These are phyloP conservation scores for Tachina grossa DNA, from an alignment of 2,888 invertebrate genomes.

Conservation along the genomic window DNA sequence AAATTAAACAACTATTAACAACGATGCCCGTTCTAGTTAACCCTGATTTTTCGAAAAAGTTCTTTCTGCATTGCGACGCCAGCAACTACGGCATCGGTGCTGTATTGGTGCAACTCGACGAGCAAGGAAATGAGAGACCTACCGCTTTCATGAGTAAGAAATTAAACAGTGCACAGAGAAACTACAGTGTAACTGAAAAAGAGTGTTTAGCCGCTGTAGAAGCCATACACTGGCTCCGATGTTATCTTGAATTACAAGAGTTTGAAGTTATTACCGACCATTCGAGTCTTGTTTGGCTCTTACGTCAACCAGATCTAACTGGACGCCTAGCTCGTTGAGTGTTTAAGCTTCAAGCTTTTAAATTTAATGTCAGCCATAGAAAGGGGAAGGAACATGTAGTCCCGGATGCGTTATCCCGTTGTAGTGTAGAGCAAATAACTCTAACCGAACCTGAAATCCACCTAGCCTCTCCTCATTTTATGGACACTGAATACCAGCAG, in stretches of 20 bases:
- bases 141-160: neutral
- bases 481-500: neutral
- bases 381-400: conserved; percentile 35
- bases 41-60: conserved; percentile 18
- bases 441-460: conserved; percentile 17
- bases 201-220: conserved; percentile 6
- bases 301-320: neutral
- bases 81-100: neutral
- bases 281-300: conserved; percentile 20
- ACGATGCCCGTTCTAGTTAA: neutral
- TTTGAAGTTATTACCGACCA: conserved; percentile 28
- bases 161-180: conserved; percentile 1
- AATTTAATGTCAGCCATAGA: conserved; percentile 41
- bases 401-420: conserved; percentile 12
- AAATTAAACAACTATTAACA: conserved; percentile 2
- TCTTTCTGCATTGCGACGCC: neutral
- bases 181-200: neutral
- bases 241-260: neutral
- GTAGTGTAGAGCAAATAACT: neutral
- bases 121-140: too few relatives aligned
- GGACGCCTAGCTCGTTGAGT: too few relatives aligned
- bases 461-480: conserved; percentile 16
- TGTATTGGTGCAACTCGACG: neutral
- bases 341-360: neutral
- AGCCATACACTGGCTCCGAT: conserved; percentile 26